Evolutionary conservation across 2,113 vertebrate species (phyloP), one percentile per base, ranked within the genome.

Genomic region (Engraulis encrasicolus): DNA sequence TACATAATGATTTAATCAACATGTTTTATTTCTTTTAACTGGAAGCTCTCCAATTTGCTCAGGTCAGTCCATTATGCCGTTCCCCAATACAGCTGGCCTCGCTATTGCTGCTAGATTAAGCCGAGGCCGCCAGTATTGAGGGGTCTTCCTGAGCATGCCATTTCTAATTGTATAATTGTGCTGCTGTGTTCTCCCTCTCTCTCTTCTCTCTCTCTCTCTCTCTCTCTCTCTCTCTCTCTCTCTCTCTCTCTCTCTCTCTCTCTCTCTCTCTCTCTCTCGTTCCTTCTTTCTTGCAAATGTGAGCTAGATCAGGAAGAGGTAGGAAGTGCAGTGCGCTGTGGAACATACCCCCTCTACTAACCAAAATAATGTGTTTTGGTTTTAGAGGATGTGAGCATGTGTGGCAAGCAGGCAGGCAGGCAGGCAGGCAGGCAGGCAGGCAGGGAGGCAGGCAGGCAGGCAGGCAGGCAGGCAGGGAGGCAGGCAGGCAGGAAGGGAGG

Each of bases 1-100:
- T 80, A 50, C 31, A 52, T 54, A 52, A 81, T 81, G 79, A 81
- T 81, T 78, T 74, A 36, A 77, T 78, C 40, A 83, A 83, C 49
- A 71, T 83, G 40, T 50, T 77, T 82, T 50, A n/a, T 71, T 49
- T 83, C 48, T 36, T 34, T 37, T 27, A 49, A 83, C 48, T 49
- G 82, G 50, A 83, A 78, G 71, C 74, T 54, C 48, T 83, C 31
- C 34, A 50, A 78, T 83, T 78, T 49, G 74, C 50, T 74, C 34
- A 36, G 37, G 78, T 52, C 49, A 83, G 82, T 78, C 74, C 49
- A 66, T 50, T 52, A 40, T 78, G 50, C 50, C 49, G 36, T 50
- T 78, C 54, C 49, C 74, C 50, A 50, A 50, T 20, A 50, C 79
- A 81, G 49, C 49, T 20, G 31, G 7, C 27, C 27, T 34, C 12